Conservation (phyloP, 1,140 invertebrate species). For the Anthonomus grandis region DNA sequence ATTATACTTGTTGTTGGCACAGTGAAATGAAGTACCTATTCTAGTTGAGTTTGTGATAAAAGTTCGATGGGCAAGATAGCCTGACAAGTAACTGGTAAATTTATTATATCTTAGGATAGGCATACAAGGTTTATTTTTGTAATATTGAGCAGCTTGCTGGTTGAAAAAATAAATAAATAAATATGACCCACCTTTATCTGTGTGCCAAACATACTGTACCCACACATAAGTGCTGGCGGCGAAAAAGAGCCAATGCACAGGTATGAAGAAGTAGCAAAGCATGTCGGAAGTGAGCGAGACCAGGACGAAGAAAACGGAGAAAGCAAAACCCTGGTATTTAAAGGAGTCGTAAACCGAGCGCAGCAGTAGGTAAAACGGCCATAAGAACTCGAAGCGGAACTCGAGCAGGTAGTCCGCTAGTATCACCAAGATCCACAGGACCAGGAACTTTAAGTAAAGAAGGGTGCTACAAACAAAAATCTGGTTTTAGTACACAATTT, state of each 20-base stretch:
- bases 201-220: constrained; percentile 99
- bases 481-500: too few relatives aligned
- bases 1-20: too few relatives aligned
- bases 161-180: constrained; percentile 7
- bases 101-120: too few relatives aligned
- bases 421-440: constrained; percentile 94
- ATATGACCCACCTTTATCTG: constrained; percentile 69
- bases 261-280: constrained; percentile 99
- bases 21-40: too few relatives aligned
- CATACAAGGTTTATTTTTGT: too few relatives aligned
- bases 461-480: constrained; percentile 75
- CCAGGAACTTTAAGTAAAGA: constrained; percentile 92
- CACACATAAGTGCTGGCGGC: constrained; percentile 98
- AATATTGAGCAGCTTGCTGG: too few relatives aligned
- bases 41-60: too few relatives aligned
- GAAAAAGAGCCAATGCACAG: constrained; percentile 97
- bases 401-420: constrained; percentile 96
- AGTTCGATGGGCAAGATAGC: too few relatives aligned
- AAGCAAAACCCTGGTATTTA: constrained; percentile 98
- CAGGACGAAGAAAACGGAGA: constrained; percentile 97
- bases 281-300: constrained; percentile 97
- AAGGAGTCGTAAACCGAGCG: constrained; percentile 97
- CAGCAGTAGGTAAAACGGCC: constrained; percentile 96
- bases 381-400: constrained; percentile 98
- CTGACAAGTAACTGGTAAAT: too few relatives aligned